These are phyloP conservation scores for Hyles vespertilio DNA, from an alignment of 1,140 invertebrate genomes.

Conservation along the genomic window DNA sequence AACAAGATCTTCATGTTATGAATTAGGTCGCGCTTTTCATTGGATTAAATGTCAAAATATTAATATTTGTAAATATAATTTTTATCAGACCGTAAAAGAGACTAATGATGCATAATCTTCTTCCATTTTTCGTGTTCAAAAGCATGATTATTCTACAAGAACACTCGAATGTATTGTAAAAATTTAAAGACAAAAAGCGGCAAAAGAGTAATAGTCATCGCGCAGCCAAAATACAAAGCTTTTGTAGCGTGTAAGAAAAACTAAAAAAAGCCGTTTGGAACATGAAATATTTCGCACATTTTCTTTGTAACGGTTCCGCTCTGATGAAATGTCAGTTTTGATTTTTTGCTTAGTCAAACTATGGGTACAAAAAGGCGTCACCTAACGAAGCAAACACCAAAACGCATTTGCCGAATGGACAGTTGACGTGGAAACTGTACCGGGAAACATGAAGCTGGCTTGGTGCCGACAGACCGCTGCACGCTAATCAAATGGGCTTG, in stretches of 20 bases:
- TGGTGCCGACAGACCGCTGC: constrained; percentile 4
- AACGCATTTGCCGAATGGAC: constrained; percentile 34
- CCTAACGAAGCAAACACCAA: constrained; percentile 38
- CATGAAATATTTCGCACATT: constrained; percentile 1
- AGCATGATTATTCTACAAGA: neutral
- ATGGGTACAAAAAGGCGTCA: constrained; percentile 20
- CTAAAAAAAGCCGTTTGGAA: too few species aligned
- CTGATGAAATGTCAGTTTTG: constrained; percentile 10
- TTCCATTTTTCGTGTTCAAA: neutral
- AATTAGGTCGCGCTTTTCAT: too few species aligned
- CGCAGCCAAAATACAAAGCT: neutral
- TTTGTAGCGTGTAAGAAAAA: neutral
- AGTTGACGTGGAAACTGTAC: constrained; percentile 23
- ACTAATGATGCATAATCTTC: neutral
- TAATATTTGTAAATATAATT: too few species aligned
- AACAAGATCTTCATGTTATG: too few species aligned
- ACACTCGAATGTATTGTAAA: too few species aligned
- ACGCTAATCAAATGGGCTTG: constrained; percentile 39
- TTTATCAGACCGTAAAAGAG: too few species aligned
- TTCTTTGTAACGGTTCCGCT: constrained; percentile 7
- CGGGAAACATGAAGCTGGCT: neutral
- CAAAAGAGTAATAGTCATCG: too few species aligned
- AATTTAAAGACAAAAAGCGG: too few species aligned
- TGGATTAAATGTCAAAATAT: too few species aligned
- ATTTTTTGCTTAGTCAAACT: constrained; percentile 23